Evolutionary conservation across 2,113 vertebrate species (phyloP).

Genomic region (Atractosteus spatula): DNA sequence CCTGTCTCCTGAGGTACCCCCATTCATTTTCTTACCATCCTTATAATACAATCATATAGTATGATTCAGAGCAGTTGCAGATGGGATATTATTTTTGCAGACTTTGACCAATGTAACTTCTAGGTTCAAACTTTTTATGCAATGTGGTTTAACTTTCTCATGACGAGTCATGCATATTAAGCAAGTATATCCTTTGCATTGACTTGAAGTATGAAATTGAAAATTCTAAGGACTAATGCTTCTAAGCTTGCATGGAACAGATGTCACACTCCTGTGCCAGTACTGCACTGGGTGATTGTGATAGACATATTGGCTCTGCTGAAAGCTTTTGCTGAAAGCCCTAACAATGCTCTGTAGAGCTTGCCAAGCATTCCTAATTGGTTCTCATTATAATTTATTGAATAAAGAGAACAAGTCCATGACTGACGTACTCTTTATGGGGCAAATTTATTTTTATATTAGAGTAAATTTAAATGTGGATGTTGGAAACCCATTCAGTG

Average conservation of each 20-base stretch:
- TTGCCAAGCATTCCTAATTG: slow-evolving; percentile 1
- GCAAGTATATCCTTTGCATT: neutral
- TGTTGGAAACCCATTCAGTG: too few relatives aligned
- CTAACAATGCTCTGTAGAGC: slow-evolving; percentile 13
- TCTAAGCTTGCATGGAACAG: neutral
- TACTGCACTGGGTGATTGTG: neutral
- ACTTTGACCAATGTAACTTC: too few relatives aligned
- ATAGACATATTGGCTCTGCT: slow-evolving; percentile 4
- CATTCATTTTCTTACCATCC: too few relatives aligned
- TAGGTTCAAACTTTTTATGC: too few relatives aligned
- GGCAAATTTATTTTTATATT: too few relatives aligned
- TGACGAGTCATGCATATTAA: neutral
- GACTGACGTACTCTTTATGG: too few relatives aligned
- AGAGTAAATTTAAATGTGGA: too few relatives aligned
- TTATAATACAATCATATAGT: too few relatives aligned
- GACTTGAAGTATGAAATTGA: neutral
- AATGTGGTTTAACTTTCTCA: too few relatives aligned
- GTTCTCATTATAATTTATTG: neutral
- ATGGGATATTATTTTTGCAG: too few relatives aligned
- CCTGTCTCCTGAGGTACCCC: too few relatives aligned
- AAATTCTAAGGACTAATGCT: neutral
- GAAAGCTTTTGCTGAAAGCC: neutral
- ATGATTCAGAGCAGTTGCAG: too few relatives aligned
- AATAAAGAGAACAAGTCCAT: slow-evolving; percentile 11
- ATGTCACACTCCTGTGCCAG: neutral